Evolutionary conservation across 1,140 invertebrate species (phyloP), one percentile per base, ranked within the genome.

Genomic region (Probaryconus sp.): DNA sequence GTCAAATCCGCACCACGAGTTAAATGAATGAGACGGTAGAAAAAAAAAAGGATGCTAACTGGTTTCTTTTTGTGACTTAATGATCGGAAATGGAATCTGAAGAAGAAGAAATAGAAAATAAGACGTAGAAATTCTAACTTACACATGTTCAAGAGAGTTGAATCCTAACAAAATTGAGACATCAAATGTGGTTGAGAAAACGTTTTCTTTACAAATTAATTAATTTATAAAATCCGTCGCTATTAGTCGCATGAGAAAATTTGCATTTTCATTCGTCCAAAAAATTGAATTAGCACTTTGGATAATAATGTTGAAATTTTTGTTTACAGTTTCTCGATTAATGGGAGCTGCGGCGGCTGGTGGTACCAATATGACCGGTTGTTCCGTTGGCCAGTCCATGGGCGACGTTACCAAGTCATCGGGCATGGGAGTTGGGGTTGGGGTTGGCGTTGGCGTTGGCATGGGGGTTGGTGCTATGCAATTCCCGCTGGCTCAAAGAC

Each of bases 381-480:
- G 86, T 47, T 86, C 85, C 20, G 83, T 88, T 42, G 92, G 94
- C 73, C 96, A 97, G 91, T 92, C 92, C 76, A 94, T 96, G 90
- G 92, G 94, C 82, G 94, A 95, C 79, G 92, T 95, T 89, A 92
- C 93, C 4, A 88, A 92, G 72, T 88, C 90, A 16, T 89, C 89
- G 14, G 91, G 91, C 65, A 90, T 89, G 85, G 89, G 90, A 71
- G 84, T 88, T 45, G 85, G 87, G 40, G 86, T 86, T 50, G 91
- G 92, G 38, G 88, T 93, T 80, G 92, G 92, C 37, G 92, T 93
- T 20, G 93, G 93, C 83, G 92, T 92, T 51, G 92, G 93, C 4
- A 91, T 92, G 77, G 94, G 95, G 84, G 90, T 93, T 64, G 96
- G 96, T 87, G 93, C 94, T 42, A 94, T 97, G 92, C 95, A 97